phyloP scores from a whole-genome alignment of 1,140 invertebrate species.

The Brachionus plicatilis region DNA sequence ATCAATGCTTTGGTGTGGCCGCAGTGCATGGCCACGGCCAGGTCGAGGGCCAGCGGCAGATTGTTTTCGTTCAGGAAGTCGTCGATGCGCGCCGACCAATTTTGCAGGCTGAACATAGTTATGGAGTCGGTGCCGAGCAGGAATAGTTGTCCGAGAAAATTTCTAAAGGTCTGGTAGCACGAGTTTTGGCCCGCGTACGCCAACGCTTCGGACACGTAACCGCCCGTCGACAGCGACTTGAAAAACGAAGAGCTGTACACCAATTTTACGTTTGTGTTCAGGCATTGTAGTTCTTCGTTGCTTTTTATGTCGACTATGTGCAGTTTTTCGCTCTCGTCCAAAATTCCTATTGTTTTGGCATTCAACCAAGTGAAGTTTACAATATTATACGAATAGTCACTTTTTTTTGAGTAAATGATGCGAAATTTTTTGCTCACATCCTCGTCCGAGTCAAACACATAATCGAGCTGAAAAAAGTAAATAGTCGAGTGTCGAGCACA shows the following conservation, averaged over 20 bases:
- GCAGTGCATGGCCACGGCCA: conserved; percentile 66
- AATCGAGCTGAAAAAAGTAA: conserved; percentile 24
- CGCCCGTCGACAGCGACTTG: conserved; percentile 70
- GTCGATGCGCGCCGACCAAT: conserved; percentile 66
- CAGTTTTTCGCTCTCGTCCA: conserved; percentile 78
- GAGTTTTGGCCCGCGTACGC: conserved; percentile 75
- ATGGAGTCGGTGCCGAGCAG: conserved; percentile 75
- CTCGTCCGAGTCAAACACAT: background rate
- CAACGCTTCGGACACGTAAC: conserved; percentile 72
- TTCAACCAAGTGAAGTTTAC: conserved; percentile 68
- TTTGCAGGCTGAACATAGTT: conserved; percentile 71
- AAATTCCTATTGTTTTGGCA: conserved; percentile 71
- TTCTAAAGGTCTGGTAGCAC: conserved; percentile 81
- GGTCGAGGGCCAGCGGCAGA: conserved; percentile 63
- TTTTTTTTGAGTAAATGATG: conserved; percentile 26
- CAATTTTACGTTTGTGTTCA: conserved; percentile 64
- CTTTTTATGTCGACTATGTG: conserved; percentile 63
- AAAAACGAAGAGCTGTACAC: conserved; percentile 85
- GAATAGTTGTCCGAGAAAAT: conserved; percentile 72
- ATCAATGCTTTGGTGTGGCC: conserved; percentile 65
- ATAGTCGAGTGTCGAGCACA: conserved; percentile 65
- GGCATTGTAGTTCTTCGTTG: conserved; percentile 25
- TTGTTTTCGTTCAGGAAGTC: conserved; percentile 58
- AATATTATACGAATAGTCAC: conserved; percentile 45
- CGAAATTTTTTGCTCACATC: background rate